Conservation (phyloP, 2,888 invertebrate genomes). For the Phortica magna region DNA sequence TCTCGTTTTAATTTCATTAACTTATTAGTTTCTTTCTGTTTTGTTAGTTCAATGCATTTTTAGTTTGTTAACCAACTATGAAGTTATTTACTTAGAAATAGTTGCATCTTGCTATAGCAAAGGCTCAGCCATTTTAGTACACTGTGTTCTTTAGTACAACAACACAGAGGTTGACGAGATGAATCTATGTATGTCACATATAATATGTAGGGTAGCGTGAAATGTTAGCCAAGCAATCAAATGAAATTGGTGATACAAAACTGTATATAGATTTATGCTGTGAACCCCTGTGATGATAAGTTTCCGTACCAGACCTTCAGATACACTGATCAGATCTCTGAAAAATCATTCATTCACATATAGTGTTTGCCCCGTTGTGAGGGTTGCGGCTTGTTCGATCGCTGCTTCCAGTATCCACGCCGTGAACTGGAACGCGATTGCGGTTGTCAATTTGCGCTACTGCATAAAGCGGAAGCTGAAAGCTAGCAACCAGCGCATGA, state of each 20-base stretch:
- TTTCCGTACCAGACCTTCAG: background rate
- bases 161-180: slow-evolving; percentile 8
- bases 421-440: slow-evolving; percentile 87
- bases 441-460: slow-evolving; percentile 93
- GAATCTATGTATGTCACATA: slow-evolving; percentile 6
- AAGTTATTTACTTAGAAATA: background rate
- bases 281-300: slow-evolving; percentile 12
- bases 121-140: background rate
- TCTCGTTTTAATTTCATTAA: background rate
- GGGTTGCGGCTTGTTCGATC: slow-evolving; percentile 92
- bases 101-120: background rate
- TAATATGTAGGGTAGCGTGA: background rate
- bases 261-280: slow-evolving; percentile 13
- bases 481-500: slow-evolving; percentile 80
- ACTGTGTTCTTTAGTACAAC: background rate
- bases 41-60: background rate
- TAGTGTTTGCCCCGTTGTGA: slow-evolving; percentile 83
- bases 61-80: background rate
- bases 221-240: background rate
- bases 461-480: slow-evolving; percentile 88
- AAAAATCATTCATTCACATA: slow-evolving; percentile 30
- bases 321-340: slow-evolving; percentile 13
- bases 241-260: too few species aligned
- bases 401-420: slow-evolving; percentile 91
- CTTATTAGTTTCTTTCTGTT: background rate